Base-by-base conservation (phyloP, 2,113 vertebrate species). In the Nesoenas mayeri region DNA sequence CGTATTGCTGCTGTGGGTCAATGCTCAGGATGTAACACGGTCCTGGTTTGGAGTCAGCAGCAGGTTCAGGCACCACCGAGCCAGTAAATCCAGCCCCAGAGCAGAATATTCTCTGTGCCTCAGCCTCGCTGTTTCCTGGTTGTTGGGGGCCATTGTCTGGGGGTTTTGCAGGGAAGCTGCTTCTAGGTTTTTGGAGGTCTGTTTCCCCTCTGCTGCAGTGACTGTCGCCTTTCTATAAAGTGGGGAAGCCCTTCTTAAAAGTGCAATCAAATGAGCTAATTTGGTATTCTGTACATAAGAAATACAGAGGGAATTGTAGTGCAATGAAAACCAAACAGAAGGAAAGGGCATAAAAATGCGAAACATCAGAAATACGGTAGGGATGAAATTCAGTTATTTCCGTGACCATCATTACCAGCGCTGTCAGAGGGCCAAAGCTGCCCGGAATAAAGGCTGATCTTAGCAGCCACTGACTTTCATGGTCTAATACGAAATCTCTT, bases 391-490 rank as follows among this genome's bases (percentile, higher is more conserved):
- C 47, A 44, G 53, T 89, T 83, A 79, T 93, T 94, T 91, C 64
- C 6, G 1, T 64, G 67, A 29, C 75, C 44, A 24, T 85, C 57
- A 44, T 67, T 93, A 61, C 82, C 60, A 31, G 79, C 77, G 90
- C 85, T 95, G 75, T 95, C 88, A 85, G 89, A 53, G 26, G 75
- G 77, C 40, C 3, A 2, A 83, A 90, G 72, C 85, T 5, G 12
- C 84, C 79, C 92, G 61, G 85, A 86, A 81, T 90, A 78, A 91
- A 66, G 48, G 75, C 77, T 93, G 93, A 90, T 92, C 72, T 88
- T 81, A 72, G 69, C 75, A 93, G 79, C 67, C 69, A 26, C 26
- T 71, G 64, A 24, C 88, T 94, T 93, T 90, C 85, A 40, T 67
- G 72, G 56, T 88, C 65, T 79, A 88, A 91, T 64, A 44, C 80